phyloP scores from a whole-genome alignment of 2,113 vertebrate species.

The Cacatua alba region DNA sequence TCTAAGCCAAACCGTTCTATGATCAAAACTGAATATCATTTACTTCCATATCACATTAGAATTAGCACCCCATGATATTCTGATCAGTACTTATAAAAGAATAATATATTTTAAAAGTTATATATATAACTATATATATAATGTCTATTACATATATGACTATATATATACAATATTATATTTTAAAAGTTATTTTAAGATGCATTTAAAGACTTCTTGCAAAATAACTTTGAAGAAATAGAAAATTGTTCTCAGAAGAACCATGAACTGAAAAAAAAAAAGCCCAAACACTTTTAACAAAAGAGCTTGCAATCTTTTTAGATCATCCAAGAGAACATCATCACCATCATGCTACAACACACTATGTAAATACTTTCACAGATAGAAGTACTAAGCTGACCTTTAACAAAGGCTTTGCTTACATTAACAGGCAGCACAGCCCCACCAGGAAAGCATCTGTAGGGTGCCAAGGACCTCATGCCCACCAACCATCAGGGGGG shows the following conservation, averaged over 20 bases:
- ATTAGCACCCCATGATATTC: neutral
- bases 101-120: no score
- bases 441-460: neutral
- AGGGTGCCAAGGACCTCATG: neutral
- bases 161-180: no score
- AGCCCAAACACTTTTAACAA: neutral
- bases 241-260: neutral
- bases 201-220: accelerated
- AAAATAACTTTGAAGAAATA: neutral
- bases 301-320: neutral
- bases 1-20: neutral
- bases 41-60: neutral
- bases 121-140: no score
- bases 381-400: neutral
- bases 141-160: no score
- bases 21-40: neutral
- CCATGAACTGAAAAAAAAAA: neutral
- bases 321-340: neutral
- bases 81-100: neutral
- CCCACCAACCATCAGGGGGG: no score
- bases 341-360: neutral
- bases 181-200: neutral
- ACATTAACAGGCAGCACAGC: neutral
- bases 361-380: neutral
- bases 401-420: neutral